Evolutionary conservation across 1,140 invertebrate genomes (phyloP).

Genomic region (Doryteuthis pealeii): DNA sequence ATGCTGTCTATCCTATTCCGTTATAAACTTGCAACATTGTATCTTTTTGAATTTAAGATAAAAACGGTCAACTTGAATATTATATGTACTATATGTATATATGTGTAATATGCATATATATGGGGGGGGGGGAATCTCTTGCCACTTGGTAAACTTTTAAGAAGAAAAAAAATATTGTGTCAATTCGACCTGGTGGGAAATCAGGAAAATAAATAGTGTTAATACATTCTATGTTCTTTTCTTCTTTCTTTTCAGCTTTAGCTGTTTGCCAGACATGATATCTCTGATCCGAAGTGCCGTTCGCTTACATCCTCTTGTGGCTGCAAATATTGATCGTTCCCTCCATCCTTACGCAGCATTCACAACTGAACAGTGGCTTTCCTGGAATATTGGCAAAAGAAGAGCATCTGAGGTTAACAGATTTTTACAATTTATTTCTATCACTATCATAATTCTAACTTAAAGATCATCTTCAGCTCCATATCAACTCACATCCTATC

Average conservation of each 20-base stretch:
- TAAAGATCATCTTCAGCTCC: not conserved
- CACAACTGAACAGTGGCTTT: slow-evolving; percentile 60
- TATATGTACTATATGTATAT: too few species aligned
- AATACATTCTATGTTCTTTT: not conserved
- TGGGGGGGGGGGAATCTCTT: too few species aligned
- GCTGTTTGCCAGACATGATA: not conserved
- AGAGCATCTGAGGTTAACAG: slow-evolving; percentile 61
- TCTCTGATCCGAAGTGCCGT: not conserved
- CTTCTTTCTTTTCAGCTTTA: not conserved
- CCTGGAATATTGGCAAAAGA: slow-evolving; percentile 63
- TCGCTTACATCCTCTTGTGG: not conserved
- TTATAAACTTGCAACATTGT: too few species aligned
- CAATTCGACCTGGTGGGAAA: too few species aligned
- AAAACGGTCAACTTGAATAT: too few species aligned
- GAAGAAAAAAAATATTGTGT: too few species aligned
- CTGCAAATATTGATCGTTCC: slow-evolving; percentile 20
- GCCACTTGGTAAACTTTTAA: too few species aligned
- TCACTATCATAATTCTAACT: slow-evolving; percentile 17
- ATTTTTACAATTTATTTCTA: not conserved
- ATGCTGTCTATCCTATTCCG: too few species aligned
- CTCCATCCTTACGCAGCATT: slow-evolving; percentile 62
- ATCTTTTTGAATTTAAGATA: too few species aligned
- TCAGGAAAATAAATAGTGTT: too few species aligned
- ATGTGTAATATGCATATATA: too few species aligned
- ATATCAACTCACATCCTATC: too few species aligned